Percentiles rank a stretch among this genome's conserved stretches.
phyloP scores from a whole-genome alignment of 2,888 invertebrate species.

The Apotomis betuletana region DNA sequence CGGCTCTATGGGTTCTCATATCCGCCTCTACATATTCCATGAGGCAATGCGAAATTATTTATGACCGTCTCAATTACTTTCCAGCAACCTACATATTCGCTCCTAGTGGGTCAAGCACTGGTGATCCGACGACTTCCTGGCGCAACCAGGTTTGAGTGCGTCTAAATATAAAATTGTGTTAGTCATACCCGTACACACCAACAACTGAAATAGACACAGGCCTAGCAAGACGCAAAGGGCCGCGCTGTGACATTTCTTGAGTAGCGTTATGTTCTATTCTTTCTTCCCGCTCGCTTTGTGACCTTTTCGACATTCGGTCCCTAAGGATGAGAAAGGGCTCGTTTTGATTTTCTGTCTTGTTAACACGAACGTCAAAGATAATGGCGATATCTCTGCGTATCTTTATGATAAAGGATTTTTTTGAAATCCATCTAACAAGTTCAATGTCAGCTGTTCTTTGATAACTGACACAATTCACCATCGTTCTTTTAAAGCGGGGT shows the following conservation, averaged over 20 bases:
- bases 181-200: conserved; percentile 51
- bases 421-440: not conserved
- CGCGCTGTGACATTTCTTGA: conserved; percentile 36
- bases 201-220: conserved; percentile 53
- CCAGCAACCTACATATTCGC: conserved; percentile 58
- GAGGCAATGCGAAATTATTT: conserved; percentile 44
- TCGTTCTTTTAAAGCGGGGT: conserved; percentile 3
- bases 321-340: conserved; percentile 21
- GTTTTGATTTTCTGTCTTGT: conserved; percentile 30
- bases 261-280: conserved; percentile 19
- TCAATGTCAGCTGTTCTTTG: not conserved
- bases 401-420: not conserved
- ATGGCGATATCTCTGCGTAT: conserved; percentile 7
- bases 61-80: conserved; percentile 56
- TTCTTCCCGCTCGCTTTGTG: conserved; percentile 46
- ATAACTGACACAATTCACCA: not conserved
- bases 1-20: conserved; percentile 28
- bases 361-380: conserved; percentile 23
- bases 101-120: conserved; percentile 65
- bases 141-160: conserved; percentile 58
- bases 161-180: conserved; percentile 64
- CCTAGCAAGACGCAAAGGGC: conserved; percentile 51
- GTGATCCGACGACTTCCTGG: conserved; percentile 66
- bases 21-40: conserved; percentile 31
- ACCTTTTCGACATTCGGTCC: conserved; percentile 45